phyloP scores from a whole-genome alignment of 2,113 vertebrate species.

The Ancistrus triradiatus region DNA sequence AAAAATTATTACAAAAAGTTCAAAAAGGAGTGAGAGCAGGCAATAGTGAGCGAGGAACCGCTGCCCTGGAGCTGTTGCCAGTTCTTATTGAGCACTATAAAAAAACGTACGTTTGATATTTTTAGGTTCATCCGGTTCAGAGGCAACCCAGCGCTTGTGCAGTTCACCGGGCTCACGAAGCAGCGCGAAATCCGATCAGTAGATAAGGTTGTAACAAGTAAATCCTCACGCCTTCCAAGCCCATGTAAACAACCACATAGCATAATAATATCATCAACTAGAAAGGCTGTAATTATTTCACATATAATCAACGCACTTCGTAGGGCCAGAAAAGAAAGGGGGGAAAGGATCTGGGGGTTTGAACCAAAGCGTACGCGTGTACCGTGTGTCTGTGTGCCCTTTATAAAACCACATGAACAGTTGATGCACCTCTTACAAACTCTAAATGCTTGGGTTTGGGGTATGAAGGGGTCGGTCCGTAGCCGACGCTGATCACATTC shows the following conservation, averaged over 20 bases:
- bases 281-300: slow-evolving; percentile 53
- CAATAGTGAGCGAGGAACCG: too few relatives aligned
- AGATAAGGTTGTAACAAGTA: too few relatives aligned
- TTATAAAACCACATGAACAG: not conserved
- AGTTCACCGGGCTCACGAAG: not conserved
- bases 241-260: slow-evolving; percentile 51
- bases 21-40: too few relatives aligned
- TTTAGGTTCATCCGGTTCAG: too few relatives aligned
- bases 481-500: slow-evolving; percentile 67
- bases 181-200: slow-evolving; percentile 34
- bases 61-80: too few relatives aligned
- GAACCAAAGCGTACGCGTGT: not conserved
- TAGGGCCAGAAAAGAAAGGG: slow-evolving; percentile 38
- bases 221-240: slow-evolving; percentile 42
- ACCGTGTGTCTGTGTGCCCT: slow-evolving; percentile 7
- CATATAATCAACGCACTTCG: slow-evolving; percentile 57
- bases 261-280: slow-evolving; percentile 66
- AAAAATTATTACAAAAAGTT: too few relatives aligned
- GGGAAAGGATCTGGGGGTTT: slow-evolving; percentile 34
- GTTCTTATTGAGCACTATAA: too few relatives aligned
- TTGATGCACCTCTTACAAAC: slow-evolving; percentile 21
- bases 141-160: too few relatives aligned
- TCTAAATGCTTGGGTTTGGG: slow-evolving; percentile 11
- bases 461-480: slow-evolving; percentile 34
- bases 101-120: too few relatives aligned